Conservation (phyloP, 2,113 vertebrate genomes). For the Monarcha castaneiventris region DNA sequence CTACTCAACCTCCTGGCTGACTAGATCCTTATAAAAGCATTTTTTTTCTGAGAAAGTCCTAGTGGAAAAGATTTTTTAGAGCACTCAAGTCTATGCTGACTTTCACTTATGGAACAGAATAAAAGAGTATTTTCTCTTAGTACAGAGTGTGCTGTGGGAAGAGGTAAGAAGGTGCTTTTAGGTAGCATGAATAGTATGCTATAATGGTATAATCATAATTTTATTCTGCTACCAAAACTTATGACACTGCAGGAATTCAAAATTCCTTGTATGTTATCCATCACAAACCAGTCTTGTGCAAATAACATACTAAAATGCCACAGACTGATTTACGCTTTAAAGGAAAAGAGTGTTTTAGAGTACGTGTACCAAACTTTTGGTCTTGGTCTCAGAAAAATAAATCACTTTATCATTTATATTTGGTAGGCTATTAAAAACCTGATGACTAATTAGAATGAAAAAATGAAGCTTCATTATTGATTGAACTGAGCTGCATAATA, state of each 20-base stretch:
- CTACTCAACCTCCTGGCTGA: not conserved
- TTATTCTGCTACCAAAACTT: not conserved
- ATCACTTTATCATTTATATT: not conserved
- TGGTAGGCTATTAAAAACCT: slow-evolving; percentile 17
- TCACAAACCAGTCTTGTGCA: not conserved
- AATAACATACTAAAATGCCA: not conserved
- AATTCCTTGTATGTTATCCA: not conserved
- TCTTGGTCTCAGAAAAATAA: not conserved
- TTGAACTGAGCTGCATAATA: not conserved
- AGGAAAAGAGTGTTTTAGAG: not conserved
- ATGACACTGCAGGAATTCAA: not conserved
- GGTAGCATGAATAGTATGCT: not conserved
- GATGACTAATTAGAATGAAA: slow-evolving; percentile 34
- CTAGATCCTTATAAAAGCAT: not conserved
- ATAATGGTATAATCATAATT: not conserved
- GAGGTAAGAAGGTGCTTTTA: not conserved
- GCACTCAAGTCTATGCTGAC: not conserved
- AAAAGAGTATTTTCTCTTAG: not conserved
- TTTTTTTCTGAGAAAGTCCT: not conserved
- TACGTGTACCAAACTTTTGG: not conserved
- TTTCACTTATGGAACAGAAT: not conserved
- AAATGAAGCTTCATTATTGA: not conserved
- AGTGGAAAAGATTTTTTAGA: not conserved
- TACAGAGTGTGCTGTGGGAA: not conserved
- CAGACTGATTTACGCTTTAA: not conserved